Conservation (phyloP, 2,113 vertebrate species). For the Pachycephala philippinensis region DNA sequence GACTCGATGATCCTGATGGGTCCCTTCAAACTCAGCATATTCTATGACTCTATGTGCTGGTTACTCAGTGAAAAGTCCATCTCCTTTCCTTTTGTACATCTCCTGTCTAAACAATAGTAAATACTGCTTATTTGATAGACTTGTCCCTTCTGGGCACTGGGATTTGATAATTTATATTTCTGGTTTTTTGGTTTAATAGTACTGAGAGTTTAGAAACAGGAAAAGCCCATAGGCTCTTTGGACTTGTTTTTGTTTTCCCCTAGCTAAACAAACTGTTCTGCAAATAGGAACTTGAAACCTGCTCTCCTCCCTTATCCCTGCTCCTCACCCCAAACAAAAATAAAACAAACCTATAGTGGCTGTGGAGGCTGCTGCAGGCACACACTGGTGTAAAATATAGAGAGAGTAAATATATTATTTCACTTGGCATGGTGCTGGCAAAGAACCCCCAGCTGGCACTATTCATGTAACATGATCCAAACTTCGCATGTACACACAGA, state of each 20-base stretch:
- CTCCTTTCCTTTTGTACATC: constrained; percentile 45
- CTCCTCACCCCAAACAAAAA: constrained; percentile 77
- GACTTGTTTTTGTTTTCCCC: constrained; percentile 74
- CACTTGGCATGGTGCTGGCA: constrained; percentile 93
- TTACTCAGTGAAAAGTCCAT: constrained; percentile 65
- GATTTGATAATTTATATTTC: constrained; percentile 73
- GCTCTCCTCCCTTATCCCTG: constrained; percentile 77
- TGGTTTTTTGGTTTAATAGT: constrained; percentile 80
- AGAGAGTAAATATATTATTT: constrained; percentile 88
- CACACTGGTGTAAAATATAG: constrained; percentile 97
- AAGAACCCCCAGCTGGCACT: constrained; percentile 87
- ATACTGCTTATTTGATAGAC: constrained; percentile 79
- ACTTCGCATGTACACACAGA: constrained; percentile 91
- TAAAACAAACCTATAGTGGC: constrained; percentile 80
- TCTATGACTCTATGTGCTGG: constrained; percentile 26
- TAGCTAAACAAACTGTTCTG: constrained; percentile 75
- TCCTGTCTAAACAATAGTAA: constrained; percentile 69
- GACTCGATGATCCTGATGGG: background rate
- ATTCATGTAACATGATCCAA: constrained; percentile 95
- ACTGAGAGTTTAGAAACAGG: constrained; percentile 80
- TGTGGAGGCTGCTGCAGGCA: constrained; percentile 95
- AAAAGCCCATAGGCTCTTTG: constrained; percentile 85
- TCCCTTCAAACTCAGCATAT: background rate
- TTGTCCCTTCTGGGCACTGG: constrained; percentile 74
- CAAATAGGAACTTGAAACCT: constrained; percentile 80